phyloP scores from a whole-genome alignment of 2,797 vertebrate genomes.

The Cuniculus paca region DNA sequence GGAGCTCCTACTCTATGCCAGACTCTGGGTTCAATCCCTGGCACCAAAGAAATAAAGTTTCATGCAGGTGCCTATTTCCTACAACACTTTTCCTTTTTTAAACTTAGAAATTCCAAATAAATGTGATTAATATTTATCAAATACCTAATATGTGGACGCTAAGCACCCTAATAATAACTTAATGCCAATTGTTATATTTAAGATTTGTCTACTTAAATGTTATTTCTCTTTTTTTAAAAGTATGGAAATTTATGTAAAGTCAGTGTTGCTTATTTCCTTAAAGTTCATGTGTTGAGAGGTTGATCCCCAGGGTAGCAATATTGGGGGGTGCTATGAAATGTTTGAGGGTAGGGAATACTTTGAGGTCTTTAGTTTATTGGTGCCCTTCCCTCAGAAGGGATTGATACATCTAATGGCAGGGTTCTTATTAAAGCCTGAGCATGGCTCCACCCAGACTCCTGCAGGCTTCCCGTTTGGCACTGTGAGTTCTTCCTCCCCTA shows the following conservation, averaged over 20 bases:
- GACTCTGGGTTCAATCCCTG: neutral
- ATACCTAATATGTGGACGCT: neutral
- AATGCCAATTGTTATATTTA: slow-evolving; percentile 22
- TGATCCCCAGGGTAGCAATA: neutral
- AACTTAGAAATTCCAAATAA: slow-evolving; percentile 51
- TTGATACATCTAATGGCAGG: neutral
- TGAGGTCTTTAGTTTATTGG: neutral
- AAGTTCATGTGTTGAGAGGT: neutral
- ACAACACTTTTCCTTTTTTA: neutral
- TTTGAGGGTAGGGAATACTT: neutral
- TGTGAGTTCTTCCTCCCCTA: neutral
- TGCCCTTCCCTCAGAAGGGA: neutral
- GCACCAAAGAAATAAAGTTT: neutral
- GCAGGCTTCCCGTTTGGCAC: neutral
- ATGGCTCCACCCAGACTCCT: too few relatives aligned
- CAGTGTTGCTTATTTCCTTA: neutral
- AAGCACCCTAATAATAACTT: slow-evolving; percentile 38
- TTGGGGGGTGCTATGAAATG: neutral
- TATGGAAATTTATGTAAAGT: neutral
- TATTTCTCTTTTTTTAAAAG: slow-evolving; percentile 28
- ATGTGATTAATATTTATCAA: slow-evolving; percentile 42
- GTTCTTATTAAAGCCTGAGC: neutral
- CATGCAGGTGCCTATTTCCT: neutral
- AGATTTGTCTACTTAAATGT: neutral
- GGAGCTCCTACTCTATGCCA: too few relatives aligned